phyloP scores from a whole-genome alignment of 1,140 invertebrate genomes.

The Drosophila simulans region DNA sequence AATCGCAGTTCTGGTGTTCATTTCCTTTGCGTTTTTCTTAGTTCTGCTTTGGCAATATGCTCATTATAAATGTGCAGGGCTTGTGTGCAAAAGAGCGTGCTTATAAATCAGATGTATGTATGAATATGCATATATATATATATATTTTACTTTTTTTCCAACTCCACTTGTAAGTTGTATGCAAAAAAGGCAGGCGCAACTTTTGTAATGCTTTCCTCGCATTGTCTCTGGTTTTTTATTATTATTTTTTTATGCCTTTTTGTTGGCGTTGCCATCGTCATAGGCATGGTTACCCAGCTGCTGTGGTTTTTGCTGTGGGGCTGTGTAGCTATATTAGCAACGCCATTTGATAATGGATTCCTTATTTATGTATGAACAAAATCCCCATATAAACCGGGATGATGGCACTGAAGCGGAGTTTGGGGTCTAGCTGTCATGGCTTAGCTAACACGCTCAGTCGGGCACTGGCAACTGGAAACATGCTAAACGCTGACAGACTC shows the following conservation, averaged over 20 bases:
- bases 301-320: slow-evolving; percentile 15
- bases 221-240: slow-evolving; percentile 35
- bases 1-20: slow-evolving; percentile 28
- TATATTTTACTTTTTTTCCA: neutral
- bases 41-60: slow-evolving; percentile 58
- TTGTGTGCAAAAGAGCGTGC: slow-evolving; percentile 15
- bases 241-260: slow-evolving; percentile 9
- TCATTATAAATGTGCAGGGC: slow-evolving; percentile 73
- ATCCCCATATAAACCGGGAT: slow-evolving; percentile 32
- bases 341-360: slow-evolving; percentile 76
- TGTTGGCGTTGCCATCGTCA: slow-evolving; percentile 35
- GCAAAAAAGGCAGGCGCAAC: slow-evolving; percentile 54
- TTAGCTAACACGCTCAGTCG: slow-evolving; percentile 62
- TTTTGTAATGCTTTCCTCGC: slow-evolving; percentile 41
- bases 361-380: slow-evolving; percentile 70
- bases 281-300: slow-evolving; percentile 45
- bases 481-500: slow-evolving; percentile 68
- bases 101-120: slow-evolving; percentile 30
- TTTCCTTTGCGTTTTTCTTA: slow-evolving; percentile 48
- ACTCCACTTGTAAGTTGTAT: slow-evolving; percentile 57
- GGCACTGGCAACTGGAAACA: slow-evolving; percentile 70
- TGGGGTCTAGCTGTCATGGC: slow-evolving; percentile 27
- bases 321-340: slow-evolving; percentile 51
- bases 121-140: slow-evolving; percentile 33
- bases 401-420: slow-evolving; percentile 17